These are phyloP conservation scores for Mizuhopecten yessoensis DNA, from an alignment of 1,140 invertebrate species.

Conservation along the genomic window DNA sequence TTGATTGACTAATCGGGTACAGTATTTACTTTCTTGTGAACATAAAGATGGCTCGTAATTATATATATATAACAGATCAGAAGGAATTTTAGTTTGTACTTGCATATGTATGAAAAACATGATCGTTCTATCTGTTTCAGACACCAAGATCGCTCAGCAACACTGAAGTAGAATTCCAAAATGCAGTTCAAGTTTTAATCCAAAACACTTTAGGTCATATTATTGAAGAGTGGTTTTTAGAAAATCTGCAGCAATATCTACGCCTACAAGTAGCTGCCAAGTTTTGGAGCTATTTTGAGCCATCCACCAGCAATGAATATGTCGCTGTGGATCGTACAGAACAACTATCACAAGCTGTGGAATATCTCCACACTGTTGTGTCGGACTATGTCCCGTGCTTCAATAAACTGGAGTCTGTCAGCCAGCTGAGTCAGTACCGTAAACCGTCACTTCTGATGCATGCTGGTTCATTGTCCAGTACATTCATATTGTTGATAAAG, in stretches of 20 bases:
- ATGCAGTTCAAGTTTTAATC: conserved; percentile 65
- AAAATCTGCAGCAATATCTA: conserved; percentile 74
- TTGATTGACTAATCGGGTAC: too few species aligned
- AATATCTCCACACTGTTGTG: conserved; percentile 69
- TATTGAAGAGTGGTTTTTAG: conserved; percentile 78
- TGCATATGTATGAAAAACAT: too few species aligned
- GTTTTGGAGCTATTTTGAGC: conserved; percentile 72
- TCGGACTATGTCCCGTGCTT: conserved; percentile 67
- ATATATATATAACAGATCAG: too few species aligned
- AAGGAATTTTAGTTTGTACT: too few species aligned
- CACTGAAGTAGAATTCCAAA: conserved; percentile 62
- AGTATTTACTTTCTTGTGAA: too few species aligned
- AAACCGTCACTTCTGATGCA: conserved; percentile 50
- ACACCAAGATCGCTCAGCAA: background rate
- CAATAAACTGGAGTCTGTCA: conserved; percentile 64
- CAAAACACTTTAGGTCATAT: conserved; percentile 69
- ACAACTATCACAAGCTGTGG: conserved; percentile 67
- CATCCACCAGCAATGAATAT: conserved; percentile 11
- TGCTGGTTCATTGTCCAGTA: conserved; percentile 55
- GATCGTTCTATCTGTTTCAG: background rate
- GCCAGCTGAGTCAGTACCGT: conserved; percentile 47
- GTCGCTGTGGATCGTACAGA: background rate
- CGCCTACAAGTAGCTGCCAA: conserved; percentile 68
- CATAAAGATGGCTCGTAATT: too few species aligned
- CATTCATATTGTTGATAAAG: conserved; percentile 68